A percentile compares a stretch with the other conserved stretches of the same genome.
phyloP scores from a whole-genome alignment of 2,888 invertebrate species.

The Eudemis profundana region DNA sequence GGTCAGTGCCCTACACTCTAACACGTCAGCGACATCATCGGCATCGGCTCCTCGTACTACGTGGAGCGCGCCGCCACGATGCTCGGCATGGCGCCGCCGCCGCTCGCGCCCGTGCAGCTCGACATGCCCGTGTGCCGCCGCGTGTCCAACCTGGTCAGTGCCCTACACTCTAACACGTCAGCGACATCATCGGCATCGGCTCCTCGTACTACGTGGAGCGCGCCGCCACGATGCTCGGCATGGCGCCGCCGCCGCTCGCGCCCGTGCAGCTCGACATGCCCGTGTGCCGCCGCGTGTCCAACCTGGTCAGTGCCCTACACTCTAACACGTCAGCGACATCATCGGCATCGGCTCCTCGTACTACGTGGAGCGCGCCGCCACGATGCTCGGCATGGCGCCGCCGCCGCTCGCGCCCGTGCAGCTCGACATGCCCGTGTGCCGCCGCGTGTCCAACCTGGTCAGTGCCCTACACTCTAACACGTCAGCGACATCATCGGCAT shows the following conservation, averaged over 20 bases:
- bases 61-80: conserved; percentile 89
- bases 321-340: too few relatives aligned
- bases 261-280: background rate
- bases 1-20: too few relatives aligned
- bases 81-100: too few relatives aligned
- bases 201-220: too few relatives aligned
- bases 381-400: conserved; percentile 63
- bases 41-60: too few relatives aligned
- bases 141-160: conserved; percentile 92
- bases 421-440: conserved; percentile 88
- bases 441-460: conserved; percentile 58
- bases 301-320: conserved; percentile 83
- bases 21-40: too few relatives aligned
- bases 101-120: background rate
- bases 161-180: too few relatives aligned
- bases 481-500: too few relatives aligned
- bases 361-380: background rate
- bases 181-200: too few relatives aligned
- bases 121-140: conserved; percentile 85
- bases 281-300: conserved; percentile 89
- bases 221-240: conserved; percentile 89
- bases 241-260: too few relatives aligned
- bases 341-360: too few relatives aligned
- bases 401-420: conserved; percentile 92
- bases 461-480: too few relatives aligned